Evolutionary conservation across 2,797 vertebrate species (phyloP).

Genomic region (Amblyopsis hoosieri): DNA sequence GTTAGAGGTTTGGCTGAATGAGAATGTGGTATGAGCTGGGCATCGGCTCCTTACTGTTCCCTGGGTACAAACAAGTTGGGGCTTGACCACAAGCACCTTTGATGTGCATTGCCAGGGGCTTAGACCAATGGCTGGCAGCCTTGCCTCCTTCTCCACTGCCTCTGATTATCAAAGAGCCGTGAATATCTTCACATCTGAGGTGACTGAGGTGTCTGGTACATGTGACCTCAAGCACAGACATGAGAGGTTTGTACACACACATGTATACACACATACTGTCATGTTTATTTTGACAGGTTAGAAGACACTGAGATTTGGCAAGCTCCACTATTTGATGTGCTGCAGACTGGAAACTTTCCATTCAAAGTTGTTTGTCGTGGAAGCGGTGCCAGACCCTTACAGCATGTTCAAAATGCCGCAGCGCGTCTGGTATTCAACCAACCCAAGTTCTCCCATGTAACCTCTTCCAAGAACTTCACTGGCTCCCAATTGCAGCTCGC

Average conservation of each 20-base stretch:
- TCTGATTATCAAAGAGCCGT: slow-evolving; percentile 16
- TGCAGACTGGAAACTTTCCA: too few species aligned
- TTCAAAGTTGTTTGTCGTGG: too few species aligned
- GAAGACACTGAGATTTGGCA: slow-evolving; percentile 6
- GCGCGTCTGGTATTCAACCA: too few species aligned
- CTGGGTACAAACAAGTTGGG: slow-evolving; percentile 35
- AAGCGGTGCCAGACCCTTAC: too few species aligned
- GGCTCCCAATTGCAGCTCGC: too few species aligned
- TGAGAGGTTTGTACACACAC: not conserved
- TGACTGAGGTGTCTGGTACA: not conserved
- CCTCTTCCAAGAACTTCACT: too few species aligned
- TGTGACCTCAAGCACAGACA: not conserved
- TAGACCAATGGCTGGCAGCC: not conserved
- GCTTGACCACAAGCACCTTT: slow-evolving; percentile 7
- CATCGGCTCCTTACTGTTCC: not conserved
- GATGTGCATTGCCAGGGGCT: not conserved
- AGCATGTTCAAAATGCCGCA: too few species aligned
- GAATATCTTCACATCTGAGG: slow-evolving; percentile 11
- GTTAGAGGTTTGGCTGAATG: not conserved
- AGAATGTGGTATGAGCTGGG: slow-evolving; percentile 21
- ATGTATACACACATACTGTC: not conserved
- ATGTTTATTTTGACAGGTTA: too few species aligned
- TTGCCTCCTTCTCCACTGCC: not conserved
- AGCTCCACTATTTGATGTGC: not conserved
- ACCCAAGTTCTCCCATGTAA: too few species aligned